Evolutionary conservation across 2,113 vertebrate genomes (phyloP).

Genomic region (Sinocyclocheilus rhinocerous): DNA sequence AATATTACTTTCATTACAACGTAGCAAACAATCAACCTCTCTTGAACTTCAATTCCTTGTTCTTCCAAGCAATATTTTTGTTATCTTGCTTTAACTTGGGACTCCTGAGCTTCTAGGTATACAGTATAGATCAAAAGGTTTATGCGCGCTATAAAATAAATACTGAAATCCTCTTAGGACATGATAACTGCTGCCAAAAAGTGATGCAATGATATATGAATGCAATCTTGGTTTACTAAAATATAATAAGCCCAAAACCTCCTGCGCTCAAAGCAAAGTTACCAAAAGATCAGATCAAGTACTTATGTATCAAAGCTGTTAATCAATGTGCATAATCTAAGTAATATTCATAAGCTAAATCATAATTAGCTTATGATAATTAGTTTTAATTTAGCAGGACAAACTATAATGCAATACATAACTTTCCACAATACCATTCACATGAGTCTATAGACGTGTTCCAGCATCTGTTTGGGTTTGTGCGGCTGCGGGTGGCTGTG

Average conservation of each 20-base stretch:
- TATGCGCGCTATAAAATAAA: not conserved
- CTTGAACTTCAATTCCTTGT: not conserved
- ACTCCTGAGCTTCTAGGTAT: not conserved
- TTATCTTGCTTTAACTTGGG: not conserved
- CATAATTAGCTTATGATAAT: not conserved
- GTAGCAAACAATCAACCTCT: not conserved
- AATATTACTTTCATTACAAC: not conserved
- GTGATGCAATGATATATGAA: not conserved
- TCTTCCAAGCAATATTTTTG: not conserved
- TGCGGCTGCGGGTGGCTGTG: not conserved
- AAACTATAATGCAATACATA: not conserved
- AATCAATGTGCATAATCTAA: not conserved
- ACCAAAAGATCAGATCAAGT: not conserved
- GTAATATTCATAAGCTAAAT: not conserved
- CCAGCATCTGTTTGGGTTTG: conserved; percentile 33
- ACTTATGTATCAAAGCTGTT: not conserved
- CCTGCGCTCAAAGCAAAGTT: not conserved
- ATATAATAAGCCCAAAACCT: not conserved
- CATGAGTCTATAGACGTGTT: conserved; percentile 8
- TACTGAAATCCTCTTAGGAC: too few species aligned
- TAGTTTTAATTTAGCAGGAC: not conserved
- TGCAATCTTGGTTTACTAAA: not conserved
- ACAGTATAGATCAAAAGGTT: not conserved
- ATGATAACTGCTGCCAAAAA: not conserved
- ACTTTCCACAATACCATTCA: not conserved